A percentile compares a stretch with the other conserved stretches of the same genome.
Evolutionary conservation across 1,140 invertebrate genomes (phyloP).

Genomic region (Glossosoma conforme): DNA sequence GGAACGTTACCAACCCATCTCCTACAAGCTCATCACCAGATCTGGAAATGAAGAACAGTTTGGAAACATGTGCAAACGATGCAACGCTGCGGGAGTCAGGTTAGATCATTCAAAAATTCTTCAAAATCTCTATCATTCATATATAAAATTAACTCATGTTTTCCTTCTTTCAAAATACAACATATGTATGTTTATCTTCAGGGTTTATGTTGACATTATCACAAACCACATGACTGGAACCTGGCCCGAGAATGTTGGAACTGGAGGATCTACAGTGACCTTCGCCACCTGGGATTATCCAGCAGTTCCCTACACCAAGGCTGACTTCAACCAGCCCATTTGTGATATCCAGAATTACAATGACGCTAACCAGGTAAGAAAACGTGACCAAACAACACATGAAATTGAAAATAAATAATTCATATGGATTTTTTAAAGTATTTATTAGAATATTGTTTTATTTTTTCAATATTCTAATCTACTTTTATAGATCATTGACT

Average conservation of each 20-base stretch:
- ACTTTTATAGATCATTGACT: too few relatives aligned
- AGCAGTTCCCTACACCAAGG: conserved; percentile 44
- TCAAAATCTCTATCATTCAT: too few relatives aligned
- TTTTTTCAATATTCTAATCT: too few relatives aligned
- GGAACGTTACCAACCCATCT: conserved; percentile 86
- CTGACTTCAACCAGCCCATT: conserved; percentile 47
- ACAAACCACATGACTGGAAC: conserved; percentile 73
- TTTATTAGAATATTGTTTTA: too few relatives aligned
- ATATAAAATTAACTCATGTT: conserved; percentile 11
- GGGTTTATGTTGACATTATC: conserved; percentile 70
- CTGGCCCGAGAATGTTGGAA: conserved; percentile 40
- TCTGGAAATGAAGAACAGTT: conserved; percentile 71
- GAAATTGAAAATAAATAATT: too few relatives aligned
- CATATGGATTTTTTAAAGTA: too few relatives aligned
- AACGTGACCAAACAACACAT: too few relatives aligned
- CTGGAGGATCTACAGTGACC: conserved; percentile 47
- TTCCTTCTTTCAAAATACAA: too few relatives aligned
- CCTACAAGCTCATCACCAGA: conserved; percentile 71
- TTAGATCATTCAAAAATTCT: too few relatives aligned
- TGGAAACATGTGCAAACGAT: conserved; percentile 63
- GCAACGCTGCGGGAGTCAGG: conserved; percentile 68
- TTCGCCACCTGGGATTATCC: conserved; percentile 41
- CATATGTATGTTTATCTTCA: conserved; percentile 35
- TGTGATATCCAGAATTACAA: conserved; percentile 44
- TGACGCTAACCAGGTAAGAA: conserved; percentile 40